Conservation (phyloP, 2,888 invertebrate species). For the Phyto melanocephala region DNA sequence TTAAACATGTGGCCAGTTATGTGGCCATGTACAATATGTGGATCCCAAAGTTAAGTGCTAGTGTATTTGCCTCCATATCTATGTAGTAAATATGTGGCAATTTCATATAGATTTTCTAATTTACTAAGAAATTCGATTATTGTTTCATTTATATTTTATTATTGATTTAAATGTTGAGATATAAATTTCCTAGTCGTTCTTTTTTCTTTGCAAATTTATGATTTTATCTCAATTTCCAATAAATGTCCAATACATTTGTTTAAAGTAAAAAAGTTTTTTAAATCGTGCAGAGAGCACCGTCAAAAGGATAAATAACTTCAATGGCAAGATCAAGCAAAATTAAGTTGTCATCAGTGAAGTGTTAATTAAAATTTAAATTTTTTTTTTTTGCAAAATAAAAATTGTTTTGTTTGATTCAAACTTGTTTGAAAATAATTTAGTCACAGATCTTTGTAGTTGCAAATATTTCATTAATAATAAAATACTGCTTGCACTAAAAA, state of each 20-base stretch:
- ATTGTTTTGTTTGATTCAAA: background rate
- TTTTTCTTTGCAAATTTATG: slow-evolving; percentile 7
- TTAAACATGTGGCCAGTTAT: slow-evolving; percentile 9
- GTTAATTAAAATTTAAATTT: background rate
- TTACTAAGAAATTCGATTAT: background rate
- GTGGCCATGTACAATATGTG: background rate
- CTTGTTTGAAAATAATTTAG: no score
- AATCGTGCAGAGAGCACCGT: background rate
- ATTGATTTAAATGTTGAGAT: slow-evolving; percentile 38
- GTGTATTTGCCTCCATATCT: background rate
- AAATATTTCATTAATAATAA: no score
- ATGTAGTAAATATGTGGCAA: background rate
- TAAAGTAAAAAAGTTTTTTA: background rate
- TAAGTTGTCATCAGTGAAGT: slow-evolving; percentile 18
- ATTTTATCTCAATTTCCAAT: slow-evolving; percentile 43
- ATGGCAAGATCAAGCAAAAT: background rate
- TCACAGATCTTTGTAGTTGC: no score
- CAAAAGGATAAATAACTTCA: slow-evolving; percentile 7
- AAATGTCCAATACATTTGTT: slow-evolving; percentile 54
- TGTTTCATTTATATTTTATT: background rate
- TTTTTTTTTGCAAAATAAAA: background rate
- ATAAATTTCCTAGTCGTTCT: slow-evolving; percentile 9
- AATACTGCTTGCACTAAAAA: no score
- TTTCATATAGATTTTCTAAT: background rate
- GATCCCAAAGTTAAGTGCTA: background rate